Evolutionary conservation across 2,113 vertebrate species (phyloP).

Genomic region (Mixornis gularis): DNA sequence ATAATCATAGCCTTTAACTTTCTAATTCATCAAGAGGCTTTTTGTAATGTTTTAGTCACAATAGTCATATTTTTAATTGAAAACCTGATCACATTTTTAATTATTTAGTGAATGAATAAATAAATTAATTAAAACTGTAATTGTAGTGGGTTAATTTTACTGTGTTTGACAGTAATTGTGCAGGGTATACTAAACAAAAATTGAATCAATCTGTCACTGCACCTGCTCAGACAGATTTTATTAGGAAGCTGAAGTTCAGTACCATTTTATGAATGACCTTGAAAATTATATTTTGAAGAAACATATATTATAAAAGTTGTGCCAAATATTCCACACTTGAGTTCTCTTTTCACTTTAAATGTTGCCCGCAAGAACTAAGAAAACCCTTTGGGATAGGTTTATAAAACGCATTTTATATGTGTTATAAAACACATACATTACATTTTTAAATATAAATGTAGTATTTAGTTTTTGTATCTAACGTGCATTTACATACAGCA

Average conservation of each 20-base stretch:
- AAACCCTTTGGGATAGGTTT: not conserved
- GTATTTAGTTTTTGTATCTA: not conserved
- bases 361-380: not conserved
- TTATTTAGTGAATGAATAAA: not conserved
- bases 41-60: not conserved
- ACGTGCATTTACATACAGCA: not conserved
- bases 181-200: not conserved
- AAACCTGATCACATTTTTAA: not conserved
- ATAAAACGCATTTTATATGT: too few species aligned
- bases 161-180: not conserved
- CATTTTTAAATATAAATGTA: not conserved
- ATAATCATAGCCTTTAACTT: not conserved
- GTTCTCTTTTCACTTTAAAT: not conserved
- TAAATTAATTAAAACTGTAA: not conserved
- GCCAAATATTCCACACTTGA: not conserved
- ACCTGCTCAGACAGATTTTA: not conserved
- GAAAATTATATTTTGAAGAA: not conserved
- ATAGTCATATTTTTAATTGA: not conserved
- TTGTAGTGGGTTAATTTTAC: not conserved
- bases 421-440: too few species aligned
- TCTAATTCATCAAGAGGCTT: not conserved
- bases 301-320: not conserved
- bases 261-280: not conserved
- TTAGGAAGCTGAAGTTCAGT: not conserved
- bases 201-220: not conserved